Conservation (phyloP, 2,797 vertebrate genomes). For the Mormyrus proboscirostris region DNA sequence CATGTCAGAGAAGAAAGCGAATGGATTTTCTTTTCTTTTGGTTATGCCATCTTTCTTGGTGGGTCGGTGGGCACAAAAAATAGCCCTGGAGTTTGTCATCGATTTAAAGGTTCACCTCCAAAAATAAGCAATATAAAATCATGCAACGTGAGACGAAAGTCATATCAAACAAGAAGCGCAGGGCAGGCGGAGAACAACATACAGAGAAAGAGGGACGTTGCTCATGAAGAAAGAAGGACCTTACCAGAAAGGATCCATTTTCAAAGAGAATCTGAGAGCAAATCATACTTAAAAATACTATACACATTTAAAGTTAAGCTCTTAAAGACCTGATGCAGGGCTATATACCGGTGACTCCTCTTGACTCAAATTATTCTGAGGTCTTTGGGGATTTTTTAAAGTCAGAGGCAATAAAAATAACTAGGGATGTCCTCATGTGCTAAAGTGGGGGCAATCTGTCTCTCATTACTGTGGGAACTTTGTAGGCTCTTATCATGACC, state of each 20-base stretch:
- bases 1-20: not conserved
- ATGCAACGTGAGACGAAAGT: not conserved
- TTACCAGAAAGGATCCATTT: conserved; percentile 26
- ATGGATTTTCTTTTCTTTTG: not conserved
- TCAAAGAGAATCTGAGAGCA: conserved; percentile 33
- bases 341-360: conserved; percentile 20
- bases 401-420: conserved; percentile 33
- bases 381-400: conserved; percentile 21
- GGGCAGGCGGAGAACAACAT: conserved; percentile 8
- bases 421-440: conserved; percentile 11
- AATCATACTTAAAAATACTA: conserved; percentile 29
- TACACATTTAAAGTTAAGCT: conserved; percentile 19
- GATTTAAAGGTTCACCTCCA: not conserved
- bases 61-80: not conserved
- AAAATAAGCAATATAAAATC: not conserved
- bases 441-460: conserved; percentile 28
- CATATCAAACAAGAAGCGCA: conserved; percentile 13
- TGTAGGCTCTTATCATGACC: conserved; percentile 30
- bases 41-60: not conserved
- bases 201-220: conserved; percentile 23
- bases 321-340: conserved; percentile 30
- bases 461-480: conserved; percentile 28
- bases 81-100: not conserved
- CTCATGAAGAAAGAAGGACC: not conserved
- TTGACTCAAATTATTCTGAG: conserved; percentile 30